Base-by-base conservation (phyloP, 1,140 invertebrate species). In the Orussus abietinus region DNA sequence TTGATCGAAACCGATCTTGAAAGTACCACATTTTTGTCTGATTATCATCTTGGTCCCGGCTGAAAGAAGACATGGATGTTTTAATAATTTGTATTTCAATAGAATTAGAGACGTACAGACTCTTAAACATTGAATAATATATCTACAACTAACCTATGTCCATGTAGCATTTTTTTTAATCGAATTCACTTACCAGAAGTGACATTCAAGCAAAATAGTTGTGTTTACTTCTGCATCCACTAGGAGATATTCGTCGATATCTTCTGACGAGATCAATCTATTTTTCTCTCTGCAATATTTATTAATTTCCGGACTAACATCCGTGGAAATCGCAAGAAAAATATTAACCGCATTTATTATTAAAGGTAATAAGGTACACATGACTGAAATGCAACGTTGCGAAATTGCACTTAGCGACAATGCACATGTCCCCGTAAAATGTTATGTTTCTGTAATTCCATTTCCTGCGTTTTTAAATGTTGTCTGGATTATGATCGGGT, bases 1-100 rank as follows among this genome's bases (percentile, higher is more conserved):
- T 32, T 33, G 42, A 53, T 42, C 57, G 53, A 18, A 69, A 54
- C 1, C 51, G 49, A 57, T 77, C 63, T 51, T 76, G 63, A 54
- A 65, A 68, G 41, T 65, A 77, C 77, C 76, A 78, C 25, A 75
- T 62, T 64, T 72, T 78, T 11, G 69, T 52, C 37, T 69, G 48
- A 5, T 51, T 43, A 31, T 68, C 61, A 42, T 62, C 60, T 7
- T 42, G 40, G 38, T 75, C 72, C n/a, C n/a, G n/a, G 34, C 66
- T 69, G 5, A 21, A 25, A 38, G 34, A n/a, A n/a, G n/a, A n/a
- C n/a, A n/a, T n/a, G n/a, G n/a, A n/a, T n/a, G n/a, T n/a, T n/a
- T 31, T 12, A 35, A 14, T 30, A 34, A 35, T 38, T 35, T 35
- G n/a, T 19, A 14, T 12, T 7, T 20, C 26, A 38, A 35, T 19